These are phyloP conservation scores for Etheostoma spectabile DNA, from an alignment of 2,113 vertebrate genomes.

Conservation along the genomic window DNA sequence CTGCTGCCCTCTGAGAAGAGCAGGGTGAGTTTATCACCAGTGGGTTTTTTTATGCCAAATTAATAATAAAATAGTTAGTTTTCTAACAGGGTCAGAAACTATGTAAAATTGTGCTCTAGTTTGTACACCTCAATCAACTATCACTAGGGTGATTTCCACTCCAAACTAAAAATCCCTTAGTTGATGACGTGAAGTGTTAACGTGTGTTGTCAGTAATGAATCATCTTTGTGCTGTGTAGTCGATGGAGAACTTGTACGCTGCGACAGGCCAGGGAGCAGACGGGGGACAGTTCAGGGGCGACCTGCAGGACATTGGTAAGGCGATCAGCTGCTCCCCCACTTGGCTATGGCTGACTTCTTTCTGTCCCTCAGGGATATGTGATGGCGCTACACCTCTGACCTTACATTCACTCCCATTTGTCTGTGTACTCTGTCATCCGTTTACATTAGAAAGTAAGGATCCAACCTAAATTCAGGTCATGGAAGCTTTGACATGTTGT, in stretches of 20 bases:
- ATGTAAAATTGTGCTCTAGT: not conserved
- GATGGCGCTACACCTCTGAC: not conserved
- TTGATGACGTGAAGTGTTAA: not conserved
- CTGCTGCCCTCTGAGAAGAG: slow-evolving; percentile 91
- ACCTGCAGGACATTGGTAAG: slow-evolving; percentile 82
- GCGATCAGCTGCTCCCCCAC: not conserved
- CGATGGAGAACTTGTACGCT: slow-evolving; percentile 91
- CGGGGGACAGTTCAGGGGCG: slow-evolving; percentile 45
- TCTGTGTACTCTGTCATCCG: not conserved
- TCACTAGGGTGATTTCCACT: not conserved
- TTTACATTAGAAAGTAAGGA: not conserved
- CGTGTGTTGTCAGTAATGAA: not conserved
- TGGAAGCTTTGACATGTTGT: not conserved
- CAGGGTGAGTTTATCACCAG: slow-evolving; percentile 85
- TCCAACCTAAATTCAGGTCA: not conserved
- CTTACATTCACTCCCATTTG: not conserved
- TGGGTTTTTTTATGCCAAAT: too few species aligned
- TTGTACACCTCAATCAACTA: not conserved
- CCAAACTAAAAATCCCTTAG: not conserved
- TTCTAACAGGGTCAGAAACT: not conserved
- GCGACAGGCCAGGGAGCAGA: slow-evolving; percentile 81
- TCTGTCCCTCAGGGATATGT: not conserved
- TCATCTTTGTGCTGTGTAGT: slow-evolving; percentile 78
- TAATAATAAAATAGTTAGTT: not conserved
- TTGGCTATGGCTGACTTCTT: not conserved